A percentile compares a stretch with the other conserved stretches of the same genome.
These are phyloP conservation scores for Mustela nigripes DNA, from an alignment of 2,113 vertebrate genomes.

Conservation along the genomic window DNA sequence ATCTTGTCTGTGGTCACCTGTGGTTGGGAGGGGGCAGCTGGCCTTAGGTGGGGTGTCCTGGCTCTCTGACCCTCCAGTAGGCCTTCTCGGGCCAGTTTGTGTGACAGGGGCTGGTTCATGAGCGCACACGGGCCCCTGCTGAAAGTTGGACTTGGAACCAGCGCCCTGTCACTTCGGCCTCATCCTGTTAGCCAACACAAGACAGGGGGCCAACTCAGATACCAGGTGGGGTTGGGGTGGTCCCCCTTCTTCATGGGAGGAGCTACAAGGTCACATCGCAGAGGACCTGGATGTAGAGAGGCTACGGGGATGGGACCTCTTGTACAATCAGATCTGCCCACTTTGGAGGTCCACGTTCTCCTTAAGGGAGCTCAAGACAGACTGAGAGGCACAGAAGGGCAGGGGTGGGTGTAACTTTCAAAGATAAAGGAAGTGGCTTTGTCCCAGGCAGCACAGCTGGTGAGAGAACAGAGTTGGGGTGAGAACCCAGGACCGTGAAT, in stretches of 20 bases:
- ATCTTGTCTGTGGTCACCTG: neutral
- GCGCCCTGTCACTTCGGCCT: neutral
- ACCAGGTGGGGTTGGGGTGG: neutral
- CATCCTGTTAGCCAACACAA: neutral
- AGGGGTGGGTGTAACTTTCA: neutral
- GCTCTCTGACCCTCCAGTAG: neutral
- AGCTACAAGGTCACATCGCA: neutral
- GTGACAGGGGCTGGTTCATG: fast-evolving
- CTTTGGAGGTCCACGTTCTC: neutral
- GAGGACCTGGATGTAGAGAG: neutral
- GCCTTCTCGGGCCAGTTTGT: fast-evolving
- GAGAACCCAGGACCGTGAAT: neutral
- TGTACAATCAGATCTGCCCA: neutral
- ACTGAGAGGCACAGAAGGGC: neutral
- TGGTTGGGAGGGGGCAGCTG: fast-evolving
- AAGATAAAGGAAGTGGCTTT: neutral
- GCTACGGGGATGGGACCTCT: neutral
- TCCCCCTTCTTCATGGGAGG: neutral
- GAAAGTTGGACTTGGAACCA: neutral
- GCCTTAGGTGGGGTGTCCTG: neutral
- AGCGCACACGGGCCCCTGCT: neutral
- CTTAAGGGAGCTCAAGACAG: neutral
- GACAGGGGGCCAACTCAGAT: neutral
- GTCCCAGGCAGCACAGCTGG: neutral
- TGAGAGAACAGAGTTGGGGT: neutral